Base-by-base conservation (phyloP, 2,888 invertebrate genomes). In the Dryobotodes eremita region DNA sequence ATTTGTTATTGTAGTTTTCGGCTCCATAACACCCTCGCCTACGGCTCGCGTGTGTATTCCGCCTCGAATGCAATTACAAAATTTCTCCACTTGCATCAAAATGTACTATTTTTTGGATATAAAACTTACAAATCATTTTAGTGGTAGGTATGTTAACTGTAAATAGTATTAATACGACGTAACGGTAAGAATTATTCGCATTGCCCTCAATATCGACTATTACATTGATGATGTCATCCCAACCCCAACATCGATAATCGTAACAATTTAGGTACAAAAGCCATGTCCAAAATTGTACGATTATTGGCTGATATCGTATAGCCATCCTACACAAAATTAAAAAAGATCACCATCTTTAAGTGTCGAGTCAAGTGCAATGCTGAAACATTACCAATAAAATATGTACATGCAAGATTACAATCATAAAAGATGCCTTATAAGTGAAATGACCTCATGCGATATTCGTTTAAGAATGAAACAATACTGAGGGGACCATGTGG, bases 381-480 rank as follows among this genome's bases (percentile, higher is more conserved):
- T 59, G 76, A 69, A 76, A 81, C 69, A 83, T 81, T 71, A 69
- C 75, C 75, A 69, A 85, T 83, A 71, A 85, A 85, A 70, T 83
- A 66, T 81, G 36, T 42, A 59, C 65, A 55, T 15, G 53, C 55
- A 62, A 85, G 20, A 70, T 46, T 70, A 53, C 69, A 46, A 17
- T 36, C 55, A 61, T 85, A 70, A 83, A 83, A 85, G 75, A 48
- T 42, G n/a, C 71, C 82, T 17, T 73, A 42, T 82, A 82, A 42
- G 82, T 61, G 50, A 85, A 69, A 72, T 83, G 69, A 86, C 62
- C 57, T 85, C 86, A 82, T 70, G n/a, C 11, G 0, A 15, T n/a
- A 69, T 65, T 84, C 50, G 23, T 48, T 61, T 59, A 84, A 71
- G 48, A 17, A 23, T 1, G 53, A 65, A 84, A 82, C 66, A 74